Evolutionary conservation across 2,797 vertebrate genomes (phyloP).

Genomic region (Sparidentex hasta): DNA sequence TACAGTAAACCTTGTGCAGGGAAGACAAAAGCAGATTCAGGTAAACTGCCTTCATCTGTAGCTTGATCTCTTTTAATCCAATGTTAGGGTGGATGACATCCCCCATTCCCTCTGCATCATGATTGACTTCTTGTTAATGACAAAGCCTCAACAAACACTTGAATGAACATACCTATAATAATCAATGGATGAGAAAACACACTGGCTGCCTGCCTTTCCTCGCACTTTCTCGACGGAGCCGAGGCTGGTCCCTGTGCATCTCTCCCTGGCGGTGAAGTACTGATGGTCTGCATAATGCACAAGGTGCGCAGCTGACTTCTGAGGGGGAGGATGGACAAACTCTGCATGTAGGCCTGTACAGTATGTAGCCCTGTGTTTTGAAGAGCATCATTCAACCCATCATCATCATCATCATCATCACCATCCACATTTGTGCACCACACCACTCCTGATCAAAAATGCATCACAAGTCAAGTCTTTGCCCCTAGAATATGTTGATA

Average conservation of each 20-base stretch:
- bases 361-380: slow-evolving; percentile 64
- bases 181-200: slow-evolving; percentile 7
- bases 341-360: slow-evolving; percentile 73
- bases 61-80: slow-evolving; percentile 45
- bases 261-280: slow-evolving; percentile 47
- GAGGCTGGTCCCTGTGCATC: slow-evolving; percentile 34
- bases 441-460: slow-evolving; percentile 58
- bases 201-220: background rate
- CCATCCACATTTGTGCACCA: slow-evolving; percentile 63
- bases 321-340: slow-evolving; percentile 69
- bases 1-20: slow-evolving; percentile 22
- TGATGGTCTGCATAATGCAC: slow-evolving; percentile 81
- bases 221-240: slow-evolving; percentile 31
- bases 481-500: background rate
- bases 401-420: slow-evolving; percentile 12
- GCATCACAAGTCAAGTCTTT: slow-evolving; percentile 20
- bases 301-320: slow-evolving; percentile 83
- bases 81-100: slow-evolving; percentile 19
- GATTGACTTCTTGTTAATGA: slow-evolving; percentile 16
- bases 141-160: slow-evolving; percentile 33
- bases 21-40: slow-evolving; percentile 44
- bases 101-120: slow-evolving; percentile 40
- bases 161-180: slow-evolving; percentile 1
- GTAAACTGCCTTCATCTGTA: slow-evolving; percentile 36
- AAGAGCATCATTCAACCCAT: slow-evolving; percentile 57